Conservation (phyloP, 1,140 invertebrate genomes). For the Papilio polytes region DNA sequence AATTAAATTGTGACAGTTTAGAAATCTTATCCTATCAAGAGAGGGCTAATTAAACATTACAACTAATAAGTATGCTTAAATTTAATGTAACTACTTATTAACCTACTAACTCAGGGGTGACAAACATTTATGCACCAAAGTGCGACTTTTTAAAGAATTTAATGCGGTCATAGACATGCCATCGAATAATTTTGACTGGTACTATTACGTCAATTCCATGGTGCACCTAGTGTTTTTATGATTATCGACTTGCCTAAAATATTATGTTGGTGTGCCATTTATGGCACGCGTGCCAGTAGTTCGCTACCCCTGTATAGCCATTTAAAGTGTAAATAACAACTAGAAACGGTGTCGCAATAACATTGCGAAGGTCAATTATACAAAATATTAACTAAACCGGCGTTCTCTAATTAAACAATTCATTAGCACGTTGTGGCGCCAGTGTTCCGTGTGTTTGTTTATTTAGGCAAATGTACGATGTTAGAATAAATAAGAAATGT, state of each 20-base stretch:
- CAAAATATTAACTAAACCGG: conserved; percentile 22
- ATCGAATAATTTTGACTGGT: too few relatives aligned
- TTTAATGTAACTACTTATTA: not conserved
- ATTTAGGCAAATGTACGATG: conserved; percentile 24
- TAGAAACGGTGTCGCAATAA: conserved; percentile 11
- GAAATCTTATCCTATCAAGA: not conserved
- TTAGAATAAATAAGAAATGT: conserved; percentile 22
- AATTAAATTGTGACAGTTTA: not conserved
- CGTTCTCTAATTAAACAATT: conserved; percentile 33
- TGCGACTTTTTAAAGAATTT: too few relatives aligned
- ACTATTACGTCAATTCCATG: too few relatives aligned
- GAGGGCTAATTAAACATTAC: not conserved
- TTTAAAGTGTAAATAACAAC: conserved; percentile 4
- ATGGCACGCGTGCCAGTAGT: too few relatives aligned
- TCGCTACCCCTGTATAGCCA: not conserved
- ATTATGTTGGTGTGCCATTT: too few relatives aligned
- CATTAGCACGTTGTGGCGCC: conserved; percentile 32
- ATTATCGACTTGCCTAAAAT: too few relatives aligned
- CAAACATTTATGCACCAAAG: too few relatives aligned
- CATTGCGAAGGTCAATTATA: conserved; percentile 22
- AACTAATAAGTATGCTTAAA: not conserved
- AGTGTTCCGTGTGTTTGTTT: not conserved
- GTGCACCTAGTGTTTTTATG: too few relatives aligned
- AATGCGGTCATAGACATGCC: too few relatives aligned
- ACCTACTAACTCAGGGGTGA: not conserved